Base-by-base conservation (phyloP, 2,888 invertebrate genomes). In the Strigamia transsilvanica region DNA sequence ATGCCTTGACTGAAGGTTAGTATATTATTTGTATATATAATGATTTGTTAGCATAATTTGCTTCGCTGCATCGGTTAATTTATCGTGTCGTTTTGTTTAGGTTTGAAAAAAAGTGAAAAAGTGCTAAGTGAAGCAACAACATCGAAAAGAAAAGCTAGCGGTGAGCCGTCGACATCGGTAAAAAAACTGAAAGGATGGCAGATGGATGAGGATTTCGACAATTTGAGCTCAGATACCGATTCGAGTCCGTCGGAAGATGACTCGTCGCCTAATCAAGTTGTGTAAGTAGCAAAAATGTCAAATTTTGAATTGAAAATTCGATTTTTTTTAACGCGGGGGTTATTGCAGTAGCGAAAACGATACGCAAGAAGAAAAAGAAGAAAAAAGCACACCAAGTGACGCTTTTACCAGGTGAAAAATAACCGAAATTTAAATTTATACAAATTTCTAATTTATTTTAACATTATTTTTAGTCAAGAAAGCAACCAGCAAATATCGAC, bases 1-100 rank as follows among this genome's bases (percentile, higher is more conserved):
- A 94, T 86, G 95, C 98, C 0, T 91, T 98, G 0, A 93, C 94
- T 84, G 93, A 94, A 87, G 97, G 88, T 86, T 9, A 6, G 6
- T 73, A 13, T 2, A 46, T 46, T n/a, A n/a, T n/a, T n/a, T n/a
- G n/a, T n/a, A n/a, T n/a, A n/a, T n/a, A n/a, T 13, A 13, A 51
- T 51, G 13, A 15, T 51, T 51, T 51, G 13, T n/a, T 42, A 42
- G 42, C 15, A 3, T 27, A 27, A 27, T 27, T 27, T 27, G 27
- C 27, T 27, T 3, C 2, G n/a, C 46, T n/a, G 46, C n/a, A 9
- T 46, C 15, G 15, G 18, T 56, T 18, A 56, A 5, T 56, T 56
- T 56, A 9, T n/a, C 21, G n/a, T 1, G 15, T 0, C 2, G 1
- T 38, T 38, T 38, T 38, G 1, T 56, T 9, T 51, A 56, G 83